Evolutionary conservation across 1,140 invertebrate species (phyloP).

Genomic region (Macrotrachela quadricornifera): DNA sequence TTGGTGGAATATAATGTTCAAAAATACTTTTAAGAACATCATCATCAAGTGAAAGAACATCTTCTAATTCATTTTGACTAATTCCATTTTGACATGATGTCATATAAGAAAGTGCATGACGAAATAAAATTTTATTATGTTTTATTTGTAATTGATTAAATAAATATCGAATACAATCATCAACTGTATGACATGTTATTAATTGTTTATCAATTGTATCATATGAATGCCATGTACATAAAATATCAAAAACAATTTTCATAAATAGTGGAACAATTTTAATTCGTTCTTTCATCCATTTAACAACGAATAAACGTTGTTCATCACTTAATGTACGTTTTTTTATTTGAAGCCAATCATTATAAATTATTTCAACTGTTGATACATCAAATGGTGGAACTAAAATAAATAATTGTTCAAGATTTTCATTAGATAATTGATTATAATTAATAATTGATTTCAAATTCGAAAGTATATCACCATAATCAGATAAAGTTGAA

Average conservation of each 20-base stretch:
- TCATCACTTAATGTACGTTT: conserved; percentile 11
- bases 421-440: not conserved
- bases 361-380: conserved; percentile 16
- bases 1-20: conserved; percentile 11
- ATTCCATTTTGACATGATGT: conserved; percentile 17
- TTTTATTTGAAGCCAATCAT: conserved; percentile 13
- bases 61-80: conserved; percentile 20
- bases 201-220: not conserved
- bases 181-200: not conserved
- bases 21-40: conserved; percentile 20
- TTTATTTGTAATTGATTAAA: conserved; percentile 14
- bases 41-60: conserved; percentile 23
- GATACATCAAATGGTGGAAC: conserved; percentile 12
- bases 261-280: conserved; percentile 23
- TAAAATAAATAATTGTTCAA: conserved; percentile 9
- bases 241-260: conserved; percentile 7
- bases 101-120: conserved; percentile 52
- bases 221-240: conserved; percentile 4
- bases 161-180: not conserved
- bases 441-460: conserved; percentile 8
- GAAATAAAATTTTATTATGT: conserved; percentile 16
- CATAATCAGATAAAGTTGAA: conserved; percentile 14
- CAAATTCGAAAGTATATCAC: conserved; percentile 13
- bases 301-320: conserved; percentile 61
- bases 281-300: conserved; percentile 44